Evolutionary conservation across 2,113 vertebrate species (phyloP), one percentile per base, ranked within the genome.

Genomic region (Apteryx mantelli): DNA sequence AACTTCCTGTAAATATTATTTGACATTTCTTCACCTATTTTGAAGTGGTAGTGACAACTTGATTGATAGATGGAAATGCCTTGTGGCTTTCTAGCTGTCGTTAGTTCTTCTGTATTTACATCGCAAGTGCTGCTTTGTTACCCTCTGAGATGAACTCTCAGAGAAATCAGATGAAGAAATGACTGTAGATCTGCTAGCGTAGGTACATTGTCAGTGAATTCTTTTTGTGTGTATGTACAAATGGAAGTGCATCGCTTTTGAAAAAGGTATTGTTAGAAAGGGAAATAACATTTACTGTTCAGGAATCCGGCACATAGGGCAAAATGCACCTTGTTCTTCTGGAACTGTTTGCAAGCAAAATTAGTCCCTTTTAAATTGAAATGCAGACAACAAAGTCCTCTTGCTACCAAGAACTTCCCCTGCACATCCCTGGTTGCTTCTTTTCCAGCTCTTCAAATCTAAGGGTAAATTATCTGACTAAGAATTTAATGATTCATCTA

Each of bases 1-100:
- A 85, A 36, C 70, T 91, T 88, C 42, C 75, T 77, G 75, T 61
- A 82, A 76, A 85, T 73, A 25, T 65, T 89, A 66, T 95, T 95
- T 97, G 89, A 81, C 52, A 13, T 89, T 96, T 94, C 84, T 40
- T 95, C 79, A 80, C 40, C 53, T 86, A 13, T 66, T 26, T 56
- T 88, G 94, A 93, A 89, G 68, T 63, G 34, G n/a, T 61, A 86
- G 38, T 77, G 78, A 88, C 78, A 92, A 25, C 70, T 61, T 94
- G 70, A 89, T 65, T 86, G 87, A 88, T 58, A 70, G 66, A 58
- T 82, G 34, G 66, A 91, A 83, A n/a, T 26, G 50, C 55, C 78
- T 76, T 4, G 1, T 66, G 82, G 53, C 40, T 85, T 68, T 68
- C 65, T 76, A 66, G 18, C 58, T 89, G 61, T 92, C 86, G 22